phyloP scores from a whole-genome alignment of 1,140 invertebrate genomes.

The Hestina assimilis region DNA sequence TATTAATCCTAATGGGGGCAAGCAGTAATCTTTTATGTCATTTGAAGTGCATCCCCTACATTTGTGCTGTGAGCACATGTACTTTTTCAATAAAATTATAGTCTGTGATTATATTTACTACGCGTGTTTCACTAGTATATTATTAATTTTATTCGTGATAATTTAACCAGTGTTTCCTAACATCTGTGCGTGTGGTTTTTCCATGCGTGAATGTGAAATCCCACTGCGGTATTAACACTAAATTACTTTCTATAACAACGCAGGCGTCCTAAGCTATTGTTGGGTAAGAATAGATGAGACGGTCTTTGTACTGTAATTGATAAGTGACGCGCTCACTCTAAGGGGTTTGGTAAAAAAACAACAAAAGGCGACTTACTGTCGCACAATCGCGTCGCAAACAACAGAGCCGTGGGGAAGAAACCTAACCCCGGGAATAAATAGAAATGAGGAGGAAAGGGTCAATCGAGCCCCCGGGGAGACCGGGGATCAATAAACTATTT shows the following conservation, averaged over 20 bases:
- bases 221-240: not conserved
- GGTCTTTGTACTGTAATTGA: conserved; percentile 18
- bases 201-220: not conserved
- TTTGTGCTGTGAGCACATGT: no score
- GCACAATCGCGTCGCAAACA: conserved; percentile 32
- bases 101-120: no score
- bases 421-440: conserved; percentile 15
- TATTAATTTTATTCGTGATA: no score
- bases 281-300: not conserved
- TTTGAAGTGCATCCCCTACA: no score
- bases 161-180: no score
- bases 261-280: not conserved
- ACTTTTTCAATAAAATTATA: no score
- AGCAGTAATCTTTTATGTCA: no score
- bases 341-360: conserved; percentile 13
- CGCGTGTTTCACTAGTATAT: no score
- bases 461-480: conserved; percentile 15
- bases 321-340: conserved; percentile 23
- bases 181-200: not conserved
- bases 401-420: conserved; percentile 23
- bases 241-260: not conserved
- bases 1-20: no score
- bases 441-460: conserved; percentile 17
- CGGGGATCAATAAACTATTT: conserved; percentile 27
- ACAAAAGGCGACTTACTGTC: conserved; percentile 37